Evolutionary conservation across 2,888 invertebrate genomes (phyloP).

Genomic region (Melanchra persicariae): DNA sequence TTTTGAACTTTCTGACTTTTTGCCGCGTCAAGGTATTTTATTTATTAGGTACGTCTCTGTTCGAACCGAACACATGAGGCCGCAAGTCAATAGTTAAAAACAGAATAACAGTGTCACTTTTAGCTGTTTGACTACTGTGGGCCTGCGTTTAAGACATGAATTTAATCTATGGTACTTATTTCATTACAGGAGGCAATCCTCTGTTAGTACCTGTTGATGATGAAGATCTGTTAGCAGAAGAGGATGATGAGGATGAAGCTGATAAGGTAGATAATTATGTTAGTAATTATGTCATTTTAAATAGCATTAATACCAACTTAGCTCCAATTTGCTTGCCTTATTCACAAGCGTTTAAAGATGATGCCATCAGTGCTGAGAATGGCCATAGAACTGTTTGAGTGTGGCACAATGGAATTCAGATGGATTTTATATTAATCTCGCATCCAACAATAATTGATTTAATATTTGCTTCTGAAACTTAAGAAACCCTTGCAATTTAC

Average conservation of each 20-base stretch:
- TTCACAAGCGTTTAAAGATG: background rate
- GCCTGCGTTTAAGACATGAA: background rate
- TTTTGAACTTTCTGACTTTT: no score
- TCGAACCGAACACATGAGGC: no score
- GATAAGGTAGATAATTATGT: conserved; percentile 92
- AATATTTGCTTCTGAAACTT: background rate
- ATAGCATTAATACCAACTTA: background rate
- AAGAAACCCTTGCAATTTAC: background rate
- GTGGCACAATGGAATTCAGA: background rate
- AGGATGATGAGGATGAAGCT: conserved; percentile 97
- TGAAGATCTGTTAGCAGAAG: conserved; percentile 92
- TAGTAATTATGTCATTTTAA: conserved; percentile 36
- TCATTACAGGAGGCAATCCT: conserved; percentile 84
- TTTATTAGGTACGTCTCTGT: no score
- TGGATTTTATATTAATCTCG: background rate
- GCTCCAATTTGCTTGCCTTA: background rate
- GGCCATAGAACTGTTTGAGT: background rate
- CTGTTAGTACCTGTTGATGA: conserved; percentile 90
- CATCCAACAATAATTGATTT: no score
- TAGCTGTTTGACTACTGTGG: background rate
- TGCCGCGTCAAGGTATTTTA: no score
- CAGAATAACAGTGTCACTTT: no score
- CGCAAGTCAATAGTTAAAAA: no score
- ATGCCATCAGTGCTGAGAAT: background rate
- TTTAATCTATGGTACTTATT: background rate